Evolutionary conservation across 2,888 invertebrate genomes (phyloP), one percentile per base, ranked within the genome.

Genomic region (Drosophila niveifrons): DNA sequence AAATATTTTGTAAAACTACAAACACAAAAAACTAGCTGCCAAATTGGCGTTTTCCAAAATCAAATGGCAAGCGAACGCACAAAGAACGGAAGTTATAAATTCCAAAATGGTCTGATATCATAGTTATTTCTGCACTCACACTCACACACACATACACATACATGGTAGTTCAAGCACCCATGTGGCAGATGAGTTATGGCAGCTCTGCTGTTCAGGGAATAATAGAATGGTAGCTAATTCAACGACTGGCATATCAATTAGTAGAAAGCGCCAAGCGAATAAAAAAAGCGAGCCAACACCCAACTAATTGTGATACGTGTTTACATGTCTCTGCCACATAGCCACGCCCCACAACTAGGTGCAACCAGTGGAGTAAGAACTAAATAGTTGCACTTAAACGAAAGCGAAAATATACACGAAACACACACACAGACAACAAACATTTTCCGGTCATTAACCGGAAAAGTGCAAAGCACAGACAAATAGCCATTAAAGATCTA

Each of bases 371-470:
- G 52, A 57, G 17, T n/a, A 43, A 41, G 51, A 43, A 47, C 48
- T 11, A 48, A 56, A 46, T 55, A 55, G 29, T 17, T n/a, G 18
- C 56, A 56, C 56, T 23, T 23, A 23, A 28, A 28, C 15, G 47
- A 47, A 63, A 46, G 29, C 15, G 53, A 79, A 70, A 62, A 36
- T 29, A 29, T 10, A 58, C 36, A 29, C 36, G 18, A 10, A 57
- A 56, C 44, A 59, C 29, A 41, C 39, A 6, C 10, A 34, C 58
- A 39, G 28, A 34, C 15, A 53, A 51, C 7, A 36, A 41, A 65
- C 76, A 68, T 52, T 87, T 82, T 82, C 70, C 88, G 86, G 82
- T 72, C 88, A 73, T 85, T 78, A 89, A 82, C 82, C 88, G 80
- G 76, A 75, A 88, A 72, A 89, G 76, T 79, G 75, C 75, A 77